Evolutionary conservation across 2,888 invertebrate genomes (phyloP), one percentile per base, ranked within the genome.

Genomic region (Drosophila colorata): DNA sequence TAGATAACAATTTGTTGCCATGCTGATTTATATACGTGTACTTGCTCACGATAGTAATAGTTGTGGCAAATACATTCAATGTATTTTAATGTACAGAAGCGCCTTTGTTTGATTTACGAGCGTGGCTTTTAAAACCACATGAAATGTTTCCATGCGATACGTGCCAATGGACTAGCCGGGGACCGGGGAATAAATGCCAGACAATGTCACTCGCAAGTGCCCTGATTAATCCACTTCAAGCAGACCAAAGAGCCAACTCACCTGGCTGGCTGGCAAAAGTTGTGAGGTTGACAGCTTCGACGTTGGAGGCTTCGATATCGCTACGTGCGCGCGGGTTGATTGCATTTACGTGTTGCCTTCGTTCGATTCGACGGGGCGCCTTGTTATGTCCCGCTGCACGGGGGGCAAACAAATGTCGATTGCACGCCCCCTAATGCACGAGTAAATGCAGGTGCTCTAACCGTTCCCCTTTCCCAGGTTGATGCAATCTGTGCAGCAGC

Each of bases 191-290:
- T n/a, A 6, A 28, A 37, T n/a, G 40, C 13, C 35, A 55, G 60
- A 58, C 49, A 57, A 41, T 60, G 66, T 68, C 65, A 70, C 56
- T 55, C 49, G 37, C 64, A 65, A 52, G 38, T 71, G 75, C 63
- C 68, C 83, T 80, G 83, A 86, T 83, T 83, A 83, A 83, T 83
- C 83, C 86, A 83, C 83, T 80, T 82, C 65, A 80, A 74, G 69
- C 67, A 68, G 43, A 53, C 35, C 37, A 25, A 47, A 47, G 28
- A 16, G 41, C 44, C 16, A n/a, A 8, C 28, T 2, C 28, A 48
- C 28, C 46, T 51, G 33, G 6, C n/a, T 16, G 37, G 13, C 31
- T n/a, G 13, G n/a, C 28, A 8, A 23, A 35, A 23, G 49, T 51
- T 18, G 52, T 35, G 58, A 52, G 43, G 56, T 60, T 74, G 75